phyloP scores from a whole-genome alignment of 2,113 vertebrate species.

The Corapipo altera region DNA sequence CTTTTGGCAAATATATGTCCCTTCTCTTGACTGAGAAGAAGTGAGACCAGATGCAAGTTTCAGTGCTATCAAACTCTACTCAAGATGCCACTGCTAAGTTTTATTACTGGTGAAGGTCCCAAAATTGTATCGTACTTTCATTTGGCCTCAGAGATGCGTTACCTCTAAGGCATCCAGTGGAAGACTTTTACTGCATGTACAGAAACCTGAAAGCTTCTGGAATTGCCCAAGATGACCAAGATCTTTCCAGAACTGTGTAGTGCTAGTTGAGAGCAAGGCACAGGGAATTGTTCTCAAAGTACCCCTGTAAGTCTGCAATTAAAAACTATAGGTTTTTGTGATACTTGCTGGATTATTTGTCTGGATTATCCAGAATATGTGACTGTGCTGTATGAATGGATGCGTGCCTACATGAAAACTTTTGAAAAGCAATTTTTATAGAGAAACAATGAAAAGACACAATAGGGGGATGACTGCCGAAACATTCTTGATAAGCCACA shows the following conservation, averaged over 20 bases:
- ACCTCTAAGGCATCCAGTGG: background rate
- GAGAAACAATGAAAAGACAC: background rate
- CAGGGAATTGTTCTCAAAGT: background rate
- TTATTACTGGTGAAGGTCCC: background rate
- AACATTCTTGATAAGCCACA: background rate
- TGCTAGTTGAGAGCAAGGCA: background rate
- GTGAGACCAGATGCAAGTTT: background rate
- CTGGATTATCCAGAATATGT: background rate
- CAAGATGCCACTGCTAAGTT: background rate
- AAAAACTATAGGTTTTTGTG: background rate
- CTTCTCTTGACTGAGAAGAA: background rate
- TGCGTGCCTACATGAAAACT: background rate
- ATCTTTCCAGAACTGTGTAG: background rate
- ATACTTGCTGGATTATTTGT: background rate
- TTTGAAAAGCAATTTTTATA: background rate
- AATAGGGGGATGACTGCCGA: background rate
- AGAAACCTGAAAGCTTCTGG: background rate
- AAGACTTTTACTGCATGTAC: background rate
- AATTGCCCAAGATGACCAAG: background rate
- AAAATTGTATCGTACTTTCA: background rate
- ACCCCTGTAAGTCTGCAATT: background rate
- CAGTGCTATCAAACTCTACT: background rate
- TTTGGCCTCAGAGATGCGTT: background rate
- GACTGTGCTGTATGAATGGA: background rate
- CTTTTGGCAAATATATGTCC: background rate